Conservation (phyloP, 2,113 vertebrate genomes). For the Ceyx cyanopectus region DNA sequence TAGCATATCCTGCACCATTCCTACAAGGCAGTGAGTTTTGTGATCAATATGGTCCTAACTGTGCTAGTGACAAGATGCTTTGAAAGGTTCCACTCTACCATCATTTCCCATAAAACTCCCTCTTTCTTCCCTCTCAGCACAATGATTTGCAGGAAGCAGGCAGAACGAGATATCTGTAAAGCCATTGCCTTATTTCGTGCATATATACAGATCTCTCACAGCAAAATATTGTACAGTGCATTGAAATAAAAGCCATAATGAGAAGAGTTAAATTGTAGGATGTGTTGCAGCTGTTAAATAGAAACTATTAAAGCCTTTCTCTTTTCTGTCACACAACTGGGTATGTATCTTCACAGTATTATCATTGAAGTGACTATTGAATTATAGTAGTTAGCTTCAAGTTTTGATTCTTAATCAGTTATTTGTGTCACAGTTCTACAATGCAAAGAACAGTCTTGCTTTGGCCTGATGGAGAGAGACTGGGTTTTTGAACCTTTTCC, state of each 20-base stretch:
- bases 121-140: not conserved
- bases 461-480: not conserved
- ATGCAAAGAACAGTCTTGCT: not conserved
- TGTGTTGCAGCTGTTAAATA: not conserved
- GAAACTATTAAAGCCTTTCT: not conserved
- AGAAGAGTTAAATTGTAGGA: not conserved
- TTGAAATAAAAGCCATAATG: not conserved
- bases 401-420: not conserved
- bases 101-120: not conserved
- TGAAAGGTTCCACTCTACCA: not conserved
- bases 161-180: not conserved
- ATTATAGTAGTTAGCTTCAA: not conserved
- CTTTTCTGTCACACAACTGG: not conserved
- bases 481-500: not conserved
- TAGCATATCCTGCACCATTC: not conserved
- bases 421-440: not conserved
- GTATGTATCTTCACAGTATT: not conserved
- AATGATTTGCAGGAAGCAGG: not conserved
- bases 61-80: not conserved
- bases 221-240: not conserved
- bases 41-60: not conserved
- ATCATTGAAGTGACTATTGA: not conserved
- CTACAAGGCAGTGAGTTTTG: not conserved
- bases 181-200: not conserved
- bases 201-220: not conserved